These are phyloP conservation scores for Kryphioiulus occultus DNA, from an alignment of 2,888 invertebrate genomes.

Conservation along the genomic window DNA sequence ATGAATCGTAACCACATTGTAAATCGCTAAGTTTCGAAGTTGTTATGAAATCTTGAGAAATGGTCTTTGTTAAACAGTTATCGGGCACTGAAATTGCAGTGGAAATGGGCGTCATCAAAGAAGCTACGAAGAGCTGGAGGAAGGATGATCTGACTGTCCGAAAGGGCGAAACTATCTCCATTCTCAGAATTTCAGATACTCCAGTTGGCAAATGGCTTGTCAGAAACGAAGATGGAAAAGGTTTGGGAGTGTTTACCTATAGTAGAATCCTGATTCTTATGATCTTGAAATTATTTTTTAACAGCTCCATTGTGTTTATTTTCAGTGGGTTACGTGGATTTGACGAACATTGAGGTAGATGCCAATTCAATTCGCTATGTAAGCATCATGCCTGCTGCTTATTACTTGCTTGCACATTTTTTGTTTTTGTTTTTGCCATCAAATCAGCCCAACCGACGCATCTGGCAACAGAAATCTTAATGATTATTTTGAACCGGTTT, in stretches of 20 bases:
- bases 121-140: conserved; percentile 37
- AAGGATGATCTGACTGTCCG: conserved; percentile 32
- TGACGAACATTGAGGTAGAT: conserved; percentile 52
- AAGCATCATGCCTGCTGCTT: conserved; percentile 52
- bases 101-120: conserved; percentile 45
- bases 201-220: conserved; percentile 53
- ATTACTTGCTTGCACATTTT: not conserved
- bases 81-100: conserved; percentile 44
- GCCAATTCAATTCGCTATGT: conserved; percentile 54
- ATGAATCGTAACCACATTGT: too few species aligned
- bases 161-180: conserved; percentile 46
- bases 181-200: conserved; percentile 49
- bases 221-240: conserved; percentile 49
- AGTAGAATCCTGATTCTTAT: not conserved
- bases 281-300: not conserved
- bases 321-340: conserved; percentile 54
- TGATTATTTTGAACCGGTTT: not conserved
- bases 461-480: not conserved
- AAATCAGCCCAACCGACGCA: not conserved
- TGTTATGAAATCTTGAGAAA: too few species aligned
- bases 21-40: too few species aligned
- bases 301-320: conserved; percentile 31
- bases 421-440: conserved; percentile 38
- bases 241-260: not conserved
- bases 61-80: conserved; percentile 30